Evolutionary conservation across 2,113 vertebrate species (phyloP), one percentile per base, ranked within the genome.

Genomic region (Parotia lawesii): DNA sequence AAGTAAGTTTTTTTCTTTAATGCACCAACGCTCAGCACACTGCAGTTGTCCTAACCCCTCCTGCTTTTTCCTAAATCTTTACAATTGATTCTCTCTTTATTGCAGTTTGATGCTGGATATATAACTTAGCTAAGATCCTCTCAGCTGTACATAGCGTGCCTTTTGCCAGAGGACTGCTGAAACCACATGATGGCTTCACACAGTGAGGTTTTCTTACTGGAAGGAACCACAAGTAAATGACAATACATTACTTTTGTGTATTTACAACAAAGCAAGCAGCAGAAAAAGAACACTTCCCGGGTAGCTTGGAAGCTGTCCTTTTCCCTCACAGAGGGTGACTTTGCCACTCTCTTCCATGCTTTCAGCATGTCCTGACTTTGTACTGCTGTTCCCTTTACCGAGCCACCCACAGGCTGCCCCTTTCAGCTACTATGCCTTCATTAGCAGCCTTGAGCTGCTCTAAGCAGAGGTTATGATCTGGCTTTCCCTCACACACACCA

Each of bases 151-250:
- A 91, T 79, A 77, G 79, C 0, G 25, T 93, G 91, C 79, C 56
- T 96, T 92, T 92, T 95, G 94, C 94, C 94, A 95, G 78, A 91
- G 89, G 22, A 73, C 86, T 92, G 84, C 77, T 82, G 62, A 94
- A 96, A 91, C 94, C 91, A 85, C 92, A 91, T 2, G 82, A 94
- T 47, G 89, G 95, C 87, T 95, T 96, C 95, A 85, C 85, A 87
- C 90, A 95, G 95, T 8, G 94, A 95, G 67, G 87, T 94, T 94
- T 95, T 95, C 89, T 93, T 91, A 93, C 79, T 94, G 93, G 90
- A 93, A 95, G 72, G 90, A 94, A 90, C 94, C 87, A 48, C 93
- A 94, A 95, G 85, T 83, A 91, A 94, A 88, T 77, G 87, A 95
- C 87, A 96, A 95, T 91, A 94, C 85, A 88, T 75, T 91, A 91